Conservation (phyloP, 2,888 invertebrate genomes). For the Drosophila kanekoi region DNA sequence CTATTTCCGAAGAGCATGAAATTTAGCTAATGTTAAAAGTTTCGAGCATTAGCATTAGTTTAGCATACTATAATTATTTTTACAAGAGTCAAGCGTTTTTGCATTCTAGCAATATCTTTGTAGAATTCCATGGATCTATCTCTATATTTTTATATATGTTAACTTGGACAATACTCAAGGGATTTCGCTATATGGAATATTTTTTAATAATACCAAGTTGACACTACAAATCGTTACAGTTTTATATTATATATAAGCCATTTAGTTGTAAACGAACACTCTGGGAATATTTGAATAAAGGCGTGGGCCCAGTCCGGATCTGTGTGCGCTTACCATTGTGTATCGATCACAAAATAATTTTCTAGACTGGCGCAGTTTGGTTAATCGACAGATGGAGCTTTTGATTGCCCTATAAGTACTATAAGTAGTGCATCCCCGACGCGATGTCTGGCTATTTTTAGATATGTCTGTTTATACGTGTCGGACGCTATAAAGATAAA, state of each 20-base stretch:
- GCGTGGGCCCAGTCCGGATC: not conserved
- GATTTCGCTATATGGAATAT: not conserved
- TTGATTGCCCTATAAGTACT: conserved; percentile 7
- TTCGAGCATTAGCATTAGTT: too few species aligned
- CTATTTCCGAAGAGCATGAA: too few species aligned
- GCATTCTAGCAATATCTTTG: too few species aligned
- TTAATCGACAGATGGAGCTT: conserved; percentile 28
- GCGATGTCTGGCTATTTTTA: conserved; percentile 32
- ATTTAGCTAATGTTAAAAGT: too few species aligned
- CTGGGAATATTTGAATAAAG: too few species aligned
- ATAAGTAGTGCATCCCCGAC: conserved; percentile 13
- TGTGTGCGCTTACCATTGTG: conserved; percentile 60
- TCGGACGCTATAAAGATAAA: conserved; percentile 58
- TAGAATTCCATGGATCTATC: too few species aligned
- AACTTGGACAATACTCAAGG: not conserved
- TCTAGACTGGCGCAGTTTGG: conserved; percentile 44
- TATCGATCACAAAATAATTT: conserved; percentile 58
- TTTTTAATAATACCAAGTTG: too few species aligned
- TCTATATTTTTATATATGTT: too few species aligned
- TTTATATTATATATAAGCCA: too few species aligned
- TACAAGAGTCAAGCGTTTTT: too few species aligned
- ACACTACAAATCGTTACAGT: too few species aligned
- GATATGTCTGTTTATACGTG: conserved; percentile 6
- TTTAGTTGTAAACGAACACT: too few species aligned
- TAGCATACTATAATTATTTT: not conserved